Base-by-base conservation (phyloP, 1,140 invertebrate species). In the Pollicipes pollicipes region DNA sequence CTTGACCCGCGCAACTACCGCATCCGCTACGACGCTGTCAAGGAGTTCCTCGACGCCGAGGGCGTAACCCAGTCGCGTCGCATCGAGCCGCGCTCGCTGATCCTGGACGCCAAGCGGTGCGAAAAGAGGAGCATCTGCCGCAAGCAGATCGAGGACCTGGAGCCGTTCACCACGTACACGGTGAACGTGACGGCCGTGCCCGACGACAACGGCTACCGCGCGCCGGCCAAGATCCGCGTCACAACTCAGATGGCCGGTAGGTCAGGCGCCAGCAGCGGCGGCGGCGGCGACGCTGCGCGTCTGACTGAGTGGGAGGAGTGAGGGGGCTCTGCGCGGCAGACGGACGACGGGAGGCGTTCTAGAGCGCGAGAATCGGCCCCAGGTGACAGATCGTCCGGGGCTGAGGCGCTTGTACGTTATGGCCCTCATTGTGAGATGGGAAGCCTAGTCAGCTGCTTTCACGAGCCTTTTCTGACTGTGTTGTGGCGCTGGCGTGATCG, bases 41-140 rank as follows among this genome's bases (percentile, higher is more conserved):
- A 97, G 81, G 90, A 94, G 76, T 97, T 95, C 78, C 89, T 95
- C 17, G 94, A 97, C 78, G 93, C 91, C 8, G 89, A 94, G 75
- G 92, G 92, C 24, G 90, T 93, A 77, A 92, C 92, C 0, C 92
- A 95, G 79, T 90, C 87, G 0, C 90, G 93, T 78, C 84, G 84
- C 66, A 88, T 95, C n/a, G 86, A 87, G 0, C 84, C 86, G 71
- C 84, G 85, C 68, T 85, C 87, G 72, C 87, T 93, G 27, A 81
- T 86, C 17, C 79, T 95, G 0, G 86, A 88, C 73, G 84, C 88
- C 30, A 83, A 86, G 64, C 82, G 83, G 24, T 87, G 85, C 27
- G 75, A 78, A 69, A 74, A 77, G 30, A 76, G 3, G 6, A 29
- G 28, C 28, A n/a, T n/a, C 68, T 84, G 83, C 26, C 10, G 64